Evolutionary conservation across 2,797 vertebrate species (phyloP).

Genomic region (Pipistrellus pygmaeus): DNA sequence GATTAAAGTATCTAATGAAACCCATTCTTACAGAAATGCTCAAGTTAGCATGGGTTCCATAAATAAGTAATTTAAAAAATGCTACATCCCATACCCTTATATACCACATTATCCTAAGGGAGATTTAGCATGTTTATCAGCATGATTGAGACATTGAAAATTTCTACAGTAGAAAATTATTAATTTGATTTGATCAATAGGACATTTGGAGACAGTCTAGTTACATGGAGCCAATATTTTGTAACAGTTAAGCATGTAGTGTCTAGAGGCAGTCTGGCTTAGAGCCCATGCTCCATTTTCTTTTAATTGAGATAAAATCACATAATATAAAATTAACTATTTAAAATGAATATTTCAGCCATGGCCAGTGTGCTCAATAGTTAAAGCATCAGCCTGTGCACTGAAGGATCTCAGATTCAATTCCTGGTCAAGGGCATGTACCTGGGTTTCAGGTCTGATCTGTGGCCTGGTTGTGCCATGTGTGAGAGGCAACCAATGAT

Average conservation of each 20-base stretch:
- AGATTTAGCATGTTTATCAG: background rate
- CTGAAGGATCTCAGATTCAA: too few relatives aligned
- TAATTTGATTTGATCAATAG: background rate
- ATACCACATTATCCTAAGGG: background rate
- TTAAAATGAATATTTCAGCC: background rate
- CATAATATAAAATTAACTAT: background rate
- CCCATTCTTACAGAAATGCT: conserved; percentile 1
- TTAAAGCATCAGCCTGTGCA: too few relatives aligned
- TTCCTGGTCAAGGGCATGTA: too few relatives aligned
- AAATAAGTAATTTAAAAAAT: background rate
- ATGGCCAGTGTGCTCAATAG: too few relatives aligned
- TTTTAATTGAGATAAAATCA: background rate
- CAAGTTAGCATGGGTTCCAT: background rate
- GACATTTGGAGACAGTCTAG: background rate
- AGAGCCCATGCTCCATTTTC: background rate
- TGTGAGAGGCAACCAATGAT: too few relatives aligned
- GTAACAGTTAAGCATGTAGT: background rate
- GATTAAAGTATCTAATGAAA: conserved; percentile 39
- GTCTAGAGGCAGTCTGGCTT: background rate
- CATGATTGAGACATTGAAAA: background rate
- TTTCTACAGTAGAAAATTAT: background rate
- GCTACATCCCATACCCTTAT: background rate
- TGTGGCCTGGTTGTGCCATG: too few relatives aligned
- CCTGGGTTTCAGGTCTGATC: too few relatives aligned
- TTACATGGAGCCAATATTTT: background rate